A percentile compares a stretch with the other conserved stretches of the same genome.
Evolutionary conservation across 2,113 vertebrate species (phyloP).

Genomic region (Percina caprodes): DNA sequence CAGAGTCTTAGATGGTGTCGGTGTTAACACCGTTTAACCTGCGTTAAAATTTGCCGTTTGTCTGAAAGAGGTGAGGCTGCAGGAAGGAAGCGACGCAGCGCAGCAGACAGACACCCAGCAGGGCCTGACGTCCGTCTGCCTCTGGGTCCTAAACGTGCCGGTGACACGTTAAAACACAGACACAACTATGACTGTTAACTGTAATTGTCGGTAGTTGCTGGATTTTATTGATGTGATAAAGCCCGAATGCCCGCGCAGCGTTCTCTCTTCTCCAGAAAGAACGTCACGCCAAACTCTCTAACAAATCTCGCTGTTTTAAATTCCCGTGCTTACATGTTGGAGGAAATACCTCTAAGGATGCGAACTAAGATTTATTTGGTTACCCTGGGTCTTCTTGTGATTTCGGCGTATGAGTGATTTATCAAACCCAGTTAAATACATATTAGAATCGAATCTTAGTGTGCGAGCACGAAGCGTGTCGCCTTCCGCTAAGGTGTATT

Average conservation of each 20-base stretch:
- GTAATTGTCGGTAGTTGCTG: neutral
- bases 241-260: neutral
- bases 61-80: constrained; percentile 48
- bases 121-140: constrained; percentile 63
- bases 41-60: neutral
- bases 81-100: constrained; percentile 75
- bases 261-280: neutral
- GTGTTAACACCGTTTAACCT: neutral
- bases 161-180: constrained; percentile 15
- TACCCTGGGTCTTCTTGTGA: rapidly evolving
- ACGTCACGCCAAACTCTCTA: constrained; percentile 26
- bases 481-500: neutral
- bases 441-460: neutral
- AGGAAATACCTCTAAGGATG: rapidly evolving
- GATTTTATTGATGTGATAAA: neutral
- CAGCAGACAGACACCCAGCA: constrained; percentile 50
- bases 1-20: rapidly evolving
- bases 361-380: rapidly evolving
- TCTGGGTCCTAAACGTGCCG: constrained; percentile 36
- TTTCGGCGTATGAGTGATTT: neutral
- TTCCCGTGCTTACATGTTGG: too few relatives aligned
- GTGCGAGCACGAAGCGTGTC: neutral
- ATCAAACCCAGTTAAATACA: rapidly evolving
- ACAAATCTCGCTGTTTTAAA: neutral
- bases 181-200: neutral